Evolutionary conservation across 2,797 vertebrate genomes (phyloP).

Genomic region (Australoheros facetus): DNA sequence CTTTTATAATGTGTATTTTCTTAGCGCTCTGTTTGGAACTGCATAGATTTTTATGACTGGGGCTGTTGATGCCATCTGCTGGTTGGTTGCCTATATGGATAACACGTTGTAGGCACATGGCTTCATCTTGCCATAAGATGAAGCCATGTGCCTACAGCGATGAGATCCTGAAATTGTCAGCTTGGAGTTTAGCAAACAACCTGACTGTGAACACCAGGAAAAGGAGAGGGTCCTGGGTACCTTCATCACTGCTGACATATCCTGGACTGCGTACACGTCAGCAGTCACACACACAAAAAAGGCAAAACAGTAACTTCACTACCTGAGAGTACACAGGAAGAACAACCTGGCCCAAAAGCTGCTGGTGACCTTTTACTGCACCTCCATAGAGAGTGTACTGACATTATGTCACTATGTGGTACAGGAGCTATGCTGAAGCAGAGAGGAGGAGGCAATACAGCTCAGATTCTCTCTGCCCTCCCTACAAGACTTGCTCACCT

Average conservation of each 20-base stretch:
- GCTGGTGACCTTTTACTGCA: background rate
- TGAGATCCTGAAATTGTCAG: background rate
- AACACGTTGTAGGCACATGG: constrained; percentile 21
- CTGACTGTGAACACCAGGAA: background rate
- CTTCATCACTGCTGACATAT: background rate
- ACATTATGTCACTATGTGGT: background rate
- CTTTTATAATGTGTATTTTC: background rate
- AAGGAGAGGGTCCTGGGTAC: rapidly evolving
- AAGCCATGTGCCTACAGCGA: background rate
- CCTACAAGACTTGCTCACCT: background rate
- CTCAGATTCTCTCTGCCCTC: background rate
- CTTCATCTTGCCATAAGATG: background rate
- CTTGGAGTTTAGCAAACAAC: background rate
- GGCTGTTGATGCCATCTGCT: constrained; percentile 49
- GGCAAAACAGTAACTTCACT: background rate
- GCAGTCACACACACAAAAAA: background rate
- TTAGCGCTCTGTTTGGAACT: background rate
- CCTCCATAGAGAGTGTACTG: background rate
- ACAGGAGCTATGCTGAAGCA: background rate
- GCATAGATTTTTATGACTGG: background rate
- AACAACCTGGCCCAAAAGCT: too few species aligned
- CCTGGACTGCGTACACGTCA: background rate
- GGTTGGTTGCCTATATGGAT: constrained; percentile 36
- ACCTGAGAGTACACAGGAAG: too few species aligned
- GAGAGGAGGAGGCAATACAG: background rate